Percentiles rank a stretch among this genome's conserved stretches.
Evolutionary conservation across 2,113 vertebrate genomes (phyloP).

Genomic region (Hemibagrus wyckioides): DNA sequence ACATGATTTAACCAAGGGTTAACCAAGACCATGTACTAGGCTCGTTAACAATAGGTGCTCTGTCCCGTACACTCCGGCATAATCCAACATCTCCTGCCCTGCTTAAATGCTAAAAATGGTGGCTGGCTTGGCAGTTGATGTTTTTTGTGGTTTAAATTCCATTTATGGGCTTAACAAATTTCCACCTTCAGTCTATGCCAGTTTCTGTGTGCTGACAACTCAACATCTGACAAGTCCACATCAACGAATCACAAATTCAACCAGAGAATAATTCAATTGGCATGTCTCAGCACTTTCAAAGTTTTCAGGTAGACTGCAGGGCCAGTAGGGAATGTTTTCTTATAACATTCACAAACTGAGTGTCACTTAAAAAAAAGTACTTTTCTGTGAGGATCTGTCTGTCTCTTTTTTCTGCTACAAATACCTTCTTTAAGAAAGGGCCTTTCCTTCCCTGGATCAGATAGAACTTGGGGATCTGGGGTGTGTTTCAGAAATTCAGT

Average conservation of each 20-base stretch:
- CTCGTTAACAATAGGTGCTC: neutral
- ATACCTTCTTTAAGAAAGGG: neutral
- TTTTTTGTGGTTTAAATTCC: neutral
- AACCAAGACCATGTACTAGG: neutral
- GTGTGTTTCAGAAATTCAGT: neutral
- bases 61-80: neutral
- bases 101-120: neutral
- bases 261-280: neutral
- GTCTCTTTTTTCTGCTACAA: slow-evolving; percentile 9
- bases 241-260: slow-evolving; percentile 21
- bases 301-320: slow-evolving; percentile 27
- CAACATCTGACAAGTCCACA: neutral
- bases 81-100: neutral
- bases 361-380: slow-evolving; percentile 1
- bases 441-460: neutral
- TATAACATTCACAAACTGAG: slow-evolving; percentile 22
- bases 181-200: neutral
- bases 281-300: slow-evolving; percentile 42
- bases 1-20: neutral
- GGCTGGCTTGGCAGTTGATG: neutral
- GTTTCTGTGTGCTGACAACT: slow-evolving; percentile 21
- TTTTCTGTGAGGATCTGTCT: slow-evolving; percentile 11
- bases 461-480: neutral
- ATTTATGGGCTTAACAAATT: slow-evolving; percentile 16
- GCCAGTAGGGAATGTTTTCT: slow-evolving; percentile 15